Evolutionary conservation across 2,888 invertebrate genomes (phyloP).

Genomic region (Barypeithes pellucidus): DNA sequence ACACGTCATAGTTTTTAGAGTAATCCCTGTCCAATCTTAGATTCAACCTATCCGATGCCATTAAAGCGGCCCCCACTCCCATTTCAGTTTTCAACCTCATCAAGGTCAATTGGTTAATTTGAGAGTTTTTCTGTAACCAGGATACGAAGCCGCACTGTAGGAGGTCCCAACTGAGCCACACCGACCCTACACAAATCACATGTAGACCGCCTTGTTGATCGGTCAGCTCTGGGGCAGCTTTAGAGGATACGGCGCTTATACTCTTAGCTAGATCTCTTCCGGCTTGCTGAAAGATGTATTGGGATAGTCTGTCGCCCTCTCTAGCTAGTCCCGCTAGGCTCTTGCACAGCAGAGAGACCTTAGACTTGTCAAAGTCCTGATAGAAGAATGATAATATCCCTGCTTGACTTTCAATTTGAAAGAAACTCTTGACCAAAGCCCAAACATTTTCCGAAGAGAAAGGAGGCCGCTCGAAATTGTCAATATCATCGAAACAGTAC

Average conservation of each 20-base stretch:
- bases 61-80: constrained; percentile 89
- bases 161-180: constrained; percentile 94
- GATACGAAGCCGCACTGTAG: constrained; percentile 81
- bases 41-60: constrained; percentile 83
- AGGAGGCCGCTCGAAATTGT: constrained; percentile 80
- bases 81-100: constrained; percentile 82
- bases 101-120: constrained; percentile 76
- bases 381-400: constrained; percentile 85
- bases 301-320: constrained; percentile 82
- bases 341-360: constrained; percentile 82
- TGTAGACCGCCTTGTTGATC: constrained; percentile 72
- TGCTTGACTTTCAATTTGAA: constrained; percentile 78
- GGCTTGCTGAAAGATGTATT: constrained; percentile 80
- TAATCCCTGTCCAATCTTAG: constrained; percentile 81
- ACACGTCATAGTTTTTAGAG: constrained; percentile 78
- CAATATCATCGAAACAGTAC: constrained; percentile 89
- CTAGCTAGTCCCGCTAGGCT: constrained; percentile 81
- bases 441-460: constrained; percentile 80
- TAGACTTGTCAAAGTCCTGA: constrained; percentile 87
- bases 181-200: constrained; percentile 94
- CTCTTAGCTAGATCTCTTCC: constrained; percentile 79
- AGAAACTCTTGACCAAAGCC: constrained; percentile 83
- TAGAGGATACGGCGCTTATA: constrained; percentile 77
- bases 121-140: constrained; percentile 71
- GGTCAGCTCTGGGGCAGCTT: constrained; percentile 75